phyloP scores from a whole-genome alignment of 1,140 invertebrate species.

The Danaus melanippus region DNA sequence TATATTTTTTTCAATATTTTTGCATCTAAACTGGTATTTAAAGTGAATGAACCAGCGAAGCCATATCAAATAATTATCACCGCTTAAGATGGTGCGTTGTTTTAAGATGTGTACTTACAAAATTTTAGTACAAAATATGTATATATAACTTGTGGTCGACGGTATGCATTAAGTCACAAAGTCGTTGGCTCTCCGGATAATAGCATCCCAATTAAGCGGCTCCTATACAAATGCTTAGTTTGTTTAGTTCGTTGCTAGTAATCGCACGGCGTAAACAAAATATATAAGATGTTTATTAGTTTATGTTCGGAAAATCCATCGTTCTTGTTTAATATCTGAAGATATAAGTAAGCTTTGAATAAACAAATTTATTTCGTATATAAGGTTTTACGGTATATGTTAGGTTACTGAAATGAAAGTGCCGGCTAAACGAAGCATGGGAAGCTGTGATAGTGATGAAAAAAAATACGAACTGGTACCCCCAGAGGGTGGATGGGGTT shows the following conservation, averaged over 20 bases:
- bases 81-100: too few species aligned
- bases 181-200: too few species aligned
- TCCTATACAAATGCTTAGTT: conserved; percentile 14
- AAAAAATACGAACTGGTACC: conserved; percentile 63
- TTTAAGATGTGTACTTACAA: too few species aligned
- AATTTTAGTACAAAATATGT: too few species aligned
- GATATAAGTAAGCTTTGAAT: conserved; percentile 37
- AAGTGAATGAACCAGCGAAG: too few species aligned
- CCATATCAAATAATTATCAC: too few species aligned
- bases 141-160: too few species aligned
- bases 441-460: conserved; percentile 70
- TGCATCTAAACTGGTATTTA: too few species aligned
- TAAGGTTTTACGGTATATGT: too few species aligned
- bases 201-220: conserved; percentile 10
- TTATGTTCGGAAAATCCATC: conserved; percentile 53
- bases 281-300: conserved; percentile 40
- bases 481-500: conserved; percentile 80
- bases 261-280: conserved; percentile 18
- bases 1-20: too few species aligned
- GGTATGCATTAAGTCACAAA: too few species aligned
- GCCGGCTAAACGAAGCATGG: conserved; percentile 51
- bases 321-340: conserved; percentile 31
- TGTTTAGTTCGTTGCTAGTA: conserved; percentile 13
- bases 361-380: conserved; percentile 24
- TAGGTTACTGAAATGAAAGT: conserved; percentile 25